Evolutionary conservation across 2,113 vertebrate species (phyloP), one percentile per base, ranked within the genome.

Genomic region (Columba janthina): DNA sequence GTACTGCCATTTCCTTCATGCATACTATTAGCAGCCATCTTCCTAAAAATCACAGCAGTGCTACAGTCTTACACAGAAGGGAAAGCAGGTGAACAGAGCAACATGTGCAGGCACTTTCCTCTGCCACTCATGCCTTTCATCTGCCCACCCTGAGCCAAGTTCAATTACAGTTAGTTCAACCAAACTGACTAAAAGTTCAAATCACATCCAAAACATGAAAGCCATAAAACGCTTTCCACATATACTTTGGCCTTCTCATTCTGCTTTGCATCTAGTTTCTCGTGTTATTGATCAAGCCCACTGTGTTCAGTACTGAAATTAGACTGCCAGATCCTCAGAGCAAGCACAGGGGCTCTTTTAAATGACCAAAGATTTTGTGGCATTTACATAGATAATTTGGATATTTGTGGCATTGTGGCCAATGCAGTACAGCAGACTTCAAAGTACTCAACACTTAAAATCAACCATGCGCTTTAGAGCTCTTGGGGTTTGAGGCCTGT

Each of bases 251-350:
- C 44, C 38, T 64, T 70, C 75, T 72, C 31, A 0, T 56, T 79
- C 16, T 56, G 75, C 67, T 79, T 72, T 64, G 62, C 67, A 22
- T 48, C 34, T 3, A 24, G 36, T 34, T 72, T 21, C 90, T 60
- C 4, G 4, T 20, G 50, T 12, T 14, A 56, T 24, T 0, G 4
- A 65, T 3, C 38, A 79, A 64, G 65, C n/a, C 66, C 58, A 8
- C 42, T 7, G 12, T 4, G 11, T 3, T 57, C 16, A 1, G 50
- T 12, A 2, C 1, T 61, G 77, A n/a, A 73, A 73, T 44, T 0
- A 70, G 36, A 17, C 67, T 38, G 64, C 38, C 36, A 40, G 78
- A 78, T 42, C 90, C 90, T 60, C 2, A 1, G 46, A 73, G 51
- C 42, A 31, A 66, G 74, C 8, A 5, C 11, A 3, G 34, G 42